Conservation (phyloP, 2,113 vertebrate genomes). For the Anarhynchus alexandrinus region DNA sequence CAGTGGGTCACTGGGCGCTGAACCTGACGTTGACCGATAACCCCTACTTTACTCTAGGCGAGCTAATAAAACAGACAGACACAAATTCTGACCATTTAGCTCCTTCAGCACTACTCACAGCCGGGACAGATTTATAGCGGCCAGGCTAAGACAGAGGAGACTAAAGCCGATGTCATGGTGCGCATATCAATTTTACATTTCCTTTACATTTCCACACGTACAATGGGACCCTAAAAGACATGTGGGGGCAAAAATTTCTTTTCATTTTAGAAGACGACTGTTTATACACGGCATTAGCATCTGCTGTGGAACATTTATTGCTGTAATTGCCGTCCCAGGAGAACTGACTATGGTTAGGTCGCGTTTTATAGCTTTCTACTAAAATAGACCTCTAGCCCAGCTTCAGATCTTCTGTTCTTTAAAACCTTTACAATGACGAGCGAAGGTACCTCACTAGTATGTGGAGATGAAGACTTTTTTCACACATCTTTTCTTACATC, state of each 20-base stretch:
- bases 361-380: constrained; percentile 45
- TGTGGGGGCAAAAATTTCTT: constrained; percentile 20
- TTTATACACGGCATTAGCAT: constrained; percentile 51
- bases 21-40: constrained; percentile 66
- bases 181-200: constrained; percentile 55
- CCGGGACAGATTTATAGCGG: constrained; percentile 43
- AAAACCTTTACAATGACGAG: neutral
- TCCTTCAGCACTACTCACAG: constrained; percentile 18
- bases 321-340: constrained; percentile 56
- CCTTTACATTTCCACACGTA: constrained; percentile 24
- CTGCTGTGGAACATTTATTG: constrained; percentile 61
- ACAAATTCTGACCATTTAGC: constrained; percentile 45
- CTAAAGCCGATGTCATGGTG: constrained; percentile 20
- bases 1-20: constrained; percentile 53
- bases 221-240: constrained; percentile 18
- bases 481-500: neutral
- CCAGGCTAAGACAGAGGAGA: neutral
- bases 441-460: neutral
- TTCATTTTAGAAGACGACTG: constrained; percentile 37
- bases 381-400: constrained; percentile 24
- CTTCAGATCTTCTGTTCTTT: constrained; percentile 19
- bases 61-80: constrained; percentile 51
- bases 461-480: neutral
- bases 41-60: neutral
- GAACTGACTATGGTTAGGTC: constrained; percentile 36